Conservation (phyloP, 2,888 invertebrate genomes). For the Andrena flavipes region DNA sequence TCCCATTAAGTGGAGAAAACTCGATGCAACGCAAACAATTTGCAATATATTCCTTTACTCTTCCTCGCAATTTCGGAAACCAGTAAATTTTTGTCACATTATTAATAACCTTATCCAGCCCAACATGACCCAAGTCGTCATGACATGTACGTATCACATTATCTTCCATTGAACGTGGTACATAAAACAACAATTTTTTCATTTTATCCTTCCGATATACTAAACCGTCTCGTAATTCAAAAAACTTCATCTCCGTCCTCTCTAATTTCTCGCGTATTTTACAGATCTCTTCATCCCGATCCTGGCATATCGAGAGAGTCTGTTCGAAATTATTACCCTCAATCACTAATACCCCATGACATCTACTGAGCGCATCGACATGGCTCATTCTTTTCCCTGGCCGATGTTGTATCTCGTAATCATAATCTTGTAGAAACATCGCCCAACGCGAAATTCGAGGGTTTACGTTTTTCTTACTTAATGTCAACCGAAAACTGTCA, state of each 20-base stretch:
- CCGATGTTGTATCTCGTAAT: no score
- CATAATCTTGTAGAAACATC: no score
- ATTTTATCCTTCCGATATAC: constrained; percentile 9
- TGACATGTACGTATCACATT: constrained; percentile 10
- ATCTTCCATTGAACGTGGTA: constrained; percentile 17
- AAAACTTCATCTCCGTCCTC: not conserved
- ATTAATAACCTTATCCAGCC: constrained; percentile 8
- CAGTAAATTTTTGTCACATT: not conserved
- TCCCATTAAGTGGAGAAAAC: constrained; percentile 11
- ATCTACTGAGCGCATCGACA: no score
- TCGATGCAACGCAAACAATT: constrained; percentile 17
- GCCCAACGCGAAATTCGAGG: no score
- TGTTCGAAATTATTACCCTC: not conserved
- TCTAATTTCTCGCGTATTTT: not conserved
- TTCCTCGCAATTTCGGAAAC: not conserved
- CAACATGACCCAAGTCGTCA: not conserved
- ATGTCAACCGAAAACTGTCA: no score
- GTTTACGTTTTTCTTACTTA: no score
- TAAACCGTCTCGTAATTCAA: constrained; percentile 3
- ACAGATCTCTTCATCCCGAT: not conserved
- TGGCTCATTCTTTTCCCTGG: no score
- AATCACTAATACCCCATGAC: not conserved
- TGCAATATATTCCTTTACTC: not conserved
- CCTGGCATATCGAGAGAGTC: not conserved
- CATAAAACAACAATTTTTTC: constrained; percentile 19